Percentiles rank a stretch among this genome's conserved stretches.
phyloP scores from a whole-genome alignment of 2,797 vertebrate genomes.

The Buceros bicornis region DNA sequence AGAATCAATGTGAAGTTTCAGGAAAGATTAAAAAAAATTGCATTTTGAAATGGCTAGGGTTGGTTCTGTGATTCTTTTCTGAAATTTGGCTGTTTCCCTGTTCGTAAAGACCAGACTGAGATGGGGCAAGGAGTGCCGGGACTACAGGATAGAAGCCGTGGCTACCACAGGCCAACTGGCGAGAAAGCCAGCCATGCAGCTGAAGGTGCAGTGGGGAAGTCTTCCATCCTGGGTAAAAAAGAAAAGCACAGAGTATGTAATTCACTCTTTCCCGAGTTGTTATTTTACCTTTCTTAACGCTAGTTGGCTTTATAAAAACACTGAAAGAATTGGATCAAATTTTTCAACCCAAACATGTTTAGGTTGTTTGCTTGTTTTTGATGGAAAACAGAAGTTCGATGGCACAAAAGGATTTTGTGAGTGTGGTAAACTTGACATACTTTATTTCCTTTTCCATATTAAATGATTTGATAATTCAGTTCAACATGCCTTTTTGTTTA shows the following conservation, averaged over 20 bases:
- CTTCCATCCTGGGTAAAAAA: constrained; percentile 43
- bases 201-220: constrained; percentile 47
- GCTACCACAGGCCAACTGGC: constrained; percentile 27
- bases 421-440: not conserved
- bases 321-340: not conserved
- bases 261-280: not conserved
- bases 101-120: constrained; percentile 26
- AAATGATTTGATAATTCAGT: not conserved
- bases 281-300: not conserved
- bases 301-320: not conserved
- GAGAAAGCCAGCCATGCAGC: not conserved
- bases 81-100: not conserved
- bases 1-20: not conserved
- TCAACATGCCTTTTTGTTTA: not conserved
- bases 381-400: not conserved
- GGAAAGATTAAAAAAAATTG: not conserved
- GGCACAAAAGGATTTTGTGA: not conserved
- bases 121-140: constrained; percentile 46
- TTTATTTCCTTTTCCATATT: not conserved
- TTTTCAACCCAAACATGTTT: not conserved
- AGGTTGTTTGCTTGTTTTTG: not conserved
- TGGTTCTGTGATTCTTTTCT: not conserved
- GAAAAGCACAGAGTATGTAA: constrained; percentile 9
- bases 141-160: constrained; percentile 27
- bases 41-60: not conserved